phyloP scores from a whole-genome alignment of 2,113 vertebrate species.

The Egretta garzetta region DNA sequence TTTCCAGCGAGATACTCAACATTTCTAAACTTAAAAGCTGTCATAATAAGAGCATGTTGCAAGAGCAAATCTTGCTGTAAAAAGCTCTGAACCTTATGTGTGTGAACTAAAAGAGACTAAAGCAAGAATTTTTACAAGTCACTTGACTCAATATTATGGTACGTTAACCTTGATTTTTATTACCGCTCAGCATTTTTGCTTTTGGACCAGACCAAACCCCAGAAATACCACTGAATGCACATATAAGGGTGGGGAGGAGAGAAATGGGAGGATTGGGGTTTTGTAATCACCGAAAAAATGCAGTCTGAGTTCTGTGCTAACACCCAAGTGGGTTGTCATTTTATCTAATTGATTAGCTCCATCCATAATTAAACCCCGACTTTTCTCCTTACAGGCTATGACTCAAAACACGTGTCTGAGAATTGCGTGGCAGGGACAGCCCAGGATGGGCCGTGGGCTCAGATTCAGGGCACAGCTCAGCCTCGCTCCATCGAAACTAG shows the following conservation, averaged over 20 bases:
- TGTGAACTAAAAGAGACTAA: slow-evolving; percentile 31
- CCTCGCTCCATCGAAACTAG: background rate
- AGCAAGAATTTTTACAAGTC: slow-evolving; percentile 58
- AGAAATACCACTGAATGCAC: background rate
- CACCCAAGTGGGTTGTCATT: background rate
- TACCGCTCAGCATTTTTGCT: background rate
- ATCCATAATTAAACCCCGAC: background rate
- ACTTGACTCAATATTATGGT: slow-evolving; percentile 47
- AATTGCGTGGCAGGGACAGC: background rate
- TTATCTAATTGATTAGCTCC: background rate
- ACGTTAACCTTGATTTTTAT: slow-evolving; percentile 57
- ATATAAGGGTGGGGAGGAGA: background rate
- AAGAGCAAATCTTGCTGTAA: slow-evolving; percentile 17
- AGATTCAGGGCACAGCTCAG: background rate
- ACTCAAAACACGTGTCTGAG: background rate
- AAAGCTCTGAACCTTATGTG: background rate
- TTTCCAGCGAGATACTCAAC: slow-evolving; percentile 31
- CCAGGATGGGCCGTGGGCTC: background rate
- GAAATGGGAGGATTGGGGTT: background rate
- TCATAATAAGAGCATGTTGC: slow-evolving; percentile 31
- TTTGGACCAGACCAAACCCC: background rate
- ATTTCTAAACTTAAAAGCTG: slow-evolving; percentile 47
- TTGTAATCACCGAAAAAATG: background rate
- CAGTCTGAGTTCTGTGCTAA: background rate
- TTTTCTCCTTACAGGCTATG: background rate